Conservation (phyloP, 2,797 vertebrate species). For the Calcarius lapponicus region DNA sequence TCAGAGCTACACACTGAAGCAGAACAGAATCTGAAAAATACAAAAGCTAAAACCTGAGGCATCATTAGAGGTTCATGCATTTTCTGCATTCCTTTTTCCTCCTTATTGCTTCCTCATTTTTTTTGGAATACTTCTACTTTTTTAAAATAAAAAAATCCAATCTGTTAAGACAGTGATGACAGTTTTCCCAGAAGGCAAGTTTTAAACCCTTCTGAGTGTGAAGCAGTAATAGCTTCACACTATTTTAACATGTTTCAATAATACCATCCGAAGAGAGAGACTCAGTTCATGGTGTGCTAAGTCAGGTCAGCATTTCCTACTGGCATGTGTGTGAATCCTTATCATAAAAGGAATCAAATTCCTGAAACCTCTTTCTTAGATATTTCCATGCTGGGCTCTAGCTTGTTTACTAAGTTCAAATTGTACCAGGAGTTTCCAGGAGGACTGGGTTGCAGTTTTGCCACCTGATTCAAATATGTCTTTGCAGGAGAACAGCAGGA, state of each 20-base stretch:
- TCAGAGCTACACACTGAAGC: not conserved
- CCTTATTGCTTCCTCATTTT: not conserved
- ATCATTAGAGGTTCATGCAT: not conserved
- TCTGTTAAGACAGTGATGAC: not conserved
- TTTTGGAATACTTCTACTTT: not conserved
- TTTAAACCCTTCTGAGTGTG: not conserved
- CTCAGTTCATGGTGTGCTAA: not conserved
- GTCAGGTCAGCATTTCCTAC: not conserved
- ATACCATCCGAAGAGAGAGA: not conserved
- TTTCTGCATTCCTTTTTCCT: not conserved
- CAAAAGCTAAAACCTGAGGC: not conserved
- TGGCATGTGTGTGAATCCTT: not conserved
- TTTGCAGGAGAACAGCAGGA: not conserved
- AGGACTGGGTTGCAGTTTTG: not conserved
- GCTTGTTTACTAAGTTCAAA: not conserved
- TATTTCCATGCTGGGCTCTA: not conserved
- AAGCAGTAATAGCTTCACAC: not conserved
- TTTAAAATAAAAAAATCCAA: not conserved
- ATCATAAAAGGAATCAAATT: not conserved
- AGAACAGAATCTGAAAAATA: not conserved
- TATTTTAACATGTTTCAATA: not conserved
- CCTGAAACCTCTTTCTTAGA: not conserved
- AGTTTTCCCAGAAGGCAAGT: not conserved
- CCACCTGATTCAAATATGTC: not conserved
- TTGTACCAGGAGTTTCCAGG: not conserved